These are phyloP conservation scores for Polydrusus pterygomalis DNA, from an alignment of 2,888 invertebrate species.

Conservation along the genomic window DNA sequence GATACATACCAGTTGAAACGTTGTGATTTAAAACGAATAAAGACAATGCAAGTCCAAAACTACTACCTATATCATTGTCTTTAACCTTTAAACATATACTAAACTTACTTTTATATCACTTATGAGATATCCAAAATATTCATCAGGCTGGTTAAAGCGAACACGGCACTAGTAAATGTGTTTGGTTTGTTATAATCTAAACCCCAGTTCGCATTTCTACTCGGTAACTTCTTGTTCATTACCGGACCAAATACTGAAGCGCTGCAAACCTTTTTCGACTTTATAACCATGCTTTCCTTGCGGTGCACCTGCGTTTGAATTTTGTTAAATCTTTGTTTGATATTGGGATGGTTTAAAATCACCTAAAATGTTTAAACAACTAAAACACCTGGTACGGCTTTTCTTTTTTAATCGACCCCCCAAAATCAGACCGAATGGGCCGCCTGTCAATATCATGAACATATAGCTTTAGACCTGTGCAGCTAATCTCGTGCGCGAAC, in stretches of 20 bases:
- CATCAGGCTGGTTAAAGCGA: slow-evolving; percentile 62
- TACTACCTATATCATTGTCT: no score
- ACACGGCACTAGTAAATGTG: slow-evolving; percentile 66
- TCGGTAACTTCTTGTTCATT: slow-evolving; percentile 62
- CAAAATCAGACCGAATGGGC: no score
- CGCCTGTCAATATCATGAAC: no score
- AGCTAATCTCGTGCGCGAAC: no score
- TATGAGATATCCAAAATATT: slow-evolving; percentile 50
- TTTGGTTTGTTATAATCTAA: slow-evolving; percentile 66
- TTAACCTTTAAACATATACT: no score
- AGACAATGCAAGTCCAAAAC: no score
- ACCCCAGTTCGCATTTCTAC: slow-evolving; percentile 68
- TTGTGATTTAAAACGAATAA: no score
- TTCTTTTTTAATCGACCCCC: no score
- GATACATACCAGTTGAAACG: no score
- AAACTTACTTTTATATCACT: not conserved
- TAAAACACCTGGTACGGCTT: no score
- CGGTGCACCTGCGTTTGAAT: slow-evolving; percentile 64
- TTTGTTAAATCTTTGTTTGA: slow-evolving; percentile 63
- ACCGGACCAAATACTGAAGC: slow-evolving; percentile 60
- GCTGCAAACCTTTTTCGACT: slow-evolving; percentile 33
- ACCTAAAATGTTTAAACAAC: slow-evolving; percentile 62
- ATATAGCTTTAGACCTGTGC: no score
- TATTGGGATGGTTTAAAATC: slow-evolving; percentile 63
- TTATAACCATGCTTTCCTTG: slow-evolving; percentile 66